phyloP scores from a whole-genome alignment of 2,113 vertebrate species.

The Saguinus imperator region DNA sequence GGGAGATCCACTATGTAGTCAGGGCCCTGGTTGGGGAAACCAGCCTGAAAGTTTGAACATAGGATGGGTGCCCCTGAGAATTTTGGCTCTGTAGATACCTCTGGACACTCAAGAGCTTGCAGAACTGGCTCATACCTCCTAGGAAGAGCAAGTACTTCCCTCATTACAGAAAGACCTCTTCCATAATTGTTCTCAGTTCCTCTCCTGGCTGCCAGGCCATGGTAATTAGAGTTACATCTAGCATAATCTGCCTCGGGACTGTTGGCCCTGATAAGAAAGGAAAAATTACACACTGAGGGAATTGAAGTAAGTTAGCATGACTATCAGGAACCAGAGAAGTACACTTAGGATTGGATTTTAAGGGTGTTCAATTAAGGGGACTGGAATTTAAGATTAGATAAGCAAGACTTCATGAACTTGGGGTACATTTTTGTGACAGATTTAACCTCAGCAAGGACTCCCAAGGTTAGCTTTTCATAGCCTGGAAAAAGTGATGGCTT shows the following conservation, averaged over 20 bases:
- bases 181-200: neutral
- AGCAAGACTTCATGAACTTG: neutral
- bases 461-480: neutral
- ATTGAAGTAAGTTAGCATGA: neutral
- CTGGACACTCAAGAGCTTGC: neutral
- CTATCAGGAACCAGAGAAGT: neutral
- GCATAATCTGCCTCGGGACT: neutral
- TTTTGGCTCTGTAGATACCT: neutral
- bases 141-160: neutral
- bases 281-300: neutral
- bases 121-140: neutral
- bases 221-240: conserved; percentile 21
- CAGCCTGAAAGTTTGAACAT: neutral
- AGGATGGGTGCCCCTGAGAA: neutral
- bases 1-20: neutral
- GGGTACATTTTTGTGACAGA: neutral
- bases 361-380: neutral
- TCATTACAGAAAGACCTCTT: neutral
- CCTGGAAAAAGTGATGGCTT: neutral
- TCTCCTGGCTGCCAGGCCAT: neutral
- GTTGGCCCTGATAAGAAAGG: neutral
- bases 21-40: neutral
- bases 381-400: neutral
- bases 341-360: neutral
- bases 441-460: neutral